Conservation (phyloP, 1,140 invertebrate genomes). For the Meloidogyne floridensis region DNA sequence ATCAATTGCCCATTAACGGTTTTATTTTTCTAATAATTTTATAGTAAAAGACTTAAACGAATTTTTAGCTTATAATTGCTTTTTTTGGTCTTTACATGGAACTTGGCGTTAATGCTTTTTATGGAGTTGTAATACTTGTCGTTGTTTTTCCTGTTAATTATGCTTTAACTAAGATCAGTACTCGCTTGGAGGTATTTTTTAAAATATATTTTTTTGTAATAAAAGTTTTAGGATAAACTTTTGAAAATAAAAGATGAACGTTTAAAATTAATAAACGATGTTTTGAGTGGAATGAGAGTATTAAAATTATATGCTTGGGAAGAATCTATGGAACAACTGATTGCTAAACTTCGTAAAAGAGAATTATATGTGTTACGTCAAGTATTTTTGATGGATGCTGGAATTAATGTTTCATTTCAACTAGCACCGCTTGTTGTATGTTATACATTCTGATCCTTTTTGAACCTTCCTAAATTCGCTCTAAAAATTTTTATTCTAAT, state of each 20-base stretch:
- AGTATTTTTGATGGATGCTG: constrained; percentile 34
- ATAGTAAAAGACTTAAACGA: no score
- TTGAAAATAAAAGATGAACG: constrained; percentile 71
- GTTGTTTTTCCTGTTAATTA: constrained; percentile 33
- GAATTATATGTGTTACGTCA: constrained; percentile 32
- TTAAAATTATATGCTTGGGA: constrained; percentile 90
- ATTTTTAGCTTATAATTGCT: constrained; percentile 23
- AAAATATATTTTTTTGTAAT: neutral
- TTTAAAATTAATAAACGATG: constrained; percentile 70
- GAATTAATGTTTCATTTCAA: constrained; percentile 38
- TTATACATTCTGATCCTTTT: neutral
- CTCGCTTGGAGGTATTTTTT: constrained; percentile 25
- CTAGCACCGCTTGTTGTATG: constrained; percentile 35
- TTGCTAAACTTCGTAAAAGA: constrained; percentile 32
- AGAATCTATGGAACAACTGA: constrained; percentile 68
- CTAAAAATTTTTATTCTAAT: no score
- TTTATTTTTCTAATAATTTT: neutral
- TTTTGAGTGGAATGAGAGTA: constrained; percentile 72
- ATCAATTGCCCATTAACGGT: constrained; percentile 45
- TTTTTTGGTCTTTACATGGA: constrained; percentile 34
- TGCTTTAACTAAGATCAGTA: constrained; percentile 25
- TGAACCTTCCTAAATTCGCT: no score
- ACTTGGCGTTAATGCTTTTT: constrained; percentile 37
- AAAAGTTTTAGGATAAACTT: constrained; percentile 39
- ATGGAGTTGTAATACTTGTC: constrained; percentile 36